These are phyloP conservation scores for Ovis canadensis DNA, from an alignment of 2,113 vertebrate genomes.

Conservation along the genomic window DNA sequence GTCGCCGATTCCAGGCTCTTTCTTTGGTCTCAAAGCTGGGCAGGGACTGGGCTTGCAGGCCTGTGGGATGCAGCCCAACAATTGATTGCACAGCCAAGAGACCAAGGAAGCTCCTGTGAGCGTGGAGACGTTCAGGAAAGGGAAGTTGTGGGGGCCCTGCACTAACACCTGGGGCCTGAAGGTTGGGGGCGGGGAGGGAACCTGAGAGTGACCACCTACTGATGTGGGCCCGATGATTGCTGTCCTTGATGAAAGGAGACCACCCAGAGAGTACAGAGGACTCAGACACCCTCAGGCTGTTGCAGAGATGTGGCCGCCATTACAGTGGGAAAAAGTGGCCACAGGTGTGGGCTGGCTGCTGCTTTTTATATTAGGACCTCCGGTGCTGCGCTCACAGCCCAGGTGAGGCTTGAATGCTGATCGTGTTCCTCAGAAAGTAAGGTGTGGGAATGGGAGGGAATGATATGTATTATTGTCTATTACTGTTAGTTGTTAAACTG, in stretches of 20 bases:
- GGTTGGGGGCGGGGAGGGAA: not conserved
- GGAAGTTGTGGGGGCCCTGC: not conserved
- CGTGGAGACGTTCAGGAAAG: fast-evolving
- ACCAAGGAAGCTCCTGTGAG: not conserved
- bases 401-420: not conserved
- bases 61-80: not conserved
- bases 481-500: not conserved
- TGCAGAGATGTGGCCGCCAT: not conserved
- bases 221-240: not conserved
- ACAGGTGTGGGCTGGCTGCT: not conserved
- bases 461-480: not conserved
- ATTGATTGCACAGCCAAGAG: not conserved
- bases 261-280: not conserved
- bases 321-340: too few species aligned
- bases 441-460: not conserved
- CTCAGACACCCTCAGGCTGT: too few species aligned
- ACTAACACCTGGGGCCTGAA: not conserved
- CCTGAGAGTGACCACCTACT: too few species aligned
- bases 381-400: not conserved
- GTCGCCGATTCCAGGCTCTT: too few species aligned
- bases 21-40: not conserved
- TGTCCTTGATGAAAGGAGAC: not conserved
- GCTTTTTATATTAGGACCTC: not conserved
- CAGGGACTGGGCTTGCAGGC: not conserved
- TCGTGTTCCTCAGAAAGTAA: not conserved